Evolutionary conservation across 2,113 vertebrate species (phyloP), one percentile per base, ranked within the genome.

Genomic region (Typhlomys cinereus): DNA sequence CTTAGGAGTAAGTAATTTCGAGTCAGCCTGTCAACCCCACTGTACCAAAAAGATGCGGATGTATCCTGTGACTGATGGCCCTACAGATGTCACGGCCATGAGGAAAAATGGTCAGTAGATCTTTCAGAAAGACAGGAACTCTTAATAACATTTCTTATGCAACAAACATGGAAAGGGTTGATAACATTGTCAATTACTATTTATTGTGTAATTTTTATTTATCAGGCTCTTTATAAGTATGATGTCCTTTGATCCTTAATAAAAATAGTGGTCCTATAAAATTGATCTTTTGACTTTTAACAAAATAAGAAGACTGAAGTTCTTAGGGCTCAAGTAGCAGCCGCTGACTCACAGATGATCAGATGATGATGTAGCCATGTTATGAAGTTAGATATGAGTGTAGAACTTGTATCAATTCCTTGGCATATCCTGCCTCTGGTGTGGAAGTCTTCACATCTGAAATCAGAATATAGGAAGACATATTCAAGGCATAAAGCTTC

Each of bases 1-100:
- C 97, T 97, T 91, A 95, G 96, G 96, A 97, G 96, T 97, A 96
- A 97, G 94, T 94, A 75, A 90, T 97, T 96, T 94, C 67, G 93
- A 96, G 90, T 92, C n/a, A 95, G 82, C 89, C n/a, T n/a, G 93
- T 96, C 96, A 96, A 86, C 92, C 95, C 94, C 93, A 41, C 54
- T 57, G 69, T 84, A 90, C 59, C 14, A 6, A 34, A 44, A 61
- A 36, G 34, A 27, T 75, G 21, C 69, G n/a, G 57, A 36, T 59
- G 27, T 52, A 64, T 66, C 46, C 29, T 29, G 4, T 9, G 6
- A n/a, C 13, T 66, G 17, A 57, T 64, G 31, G 46, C 50, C 52
- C 29, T 52, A n/a, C 34, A 52, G 12, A 39, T 62, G 34, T 41
- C 62, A 73, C 57, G 69, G 62, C 18, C 61, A 7, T 8, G 71